Evolutionary conservation across 2,888 invertebrate genomes (phyloP), one percentile per base, ranked within the genome.

Genomic region (Autographa gamma): DNA sequence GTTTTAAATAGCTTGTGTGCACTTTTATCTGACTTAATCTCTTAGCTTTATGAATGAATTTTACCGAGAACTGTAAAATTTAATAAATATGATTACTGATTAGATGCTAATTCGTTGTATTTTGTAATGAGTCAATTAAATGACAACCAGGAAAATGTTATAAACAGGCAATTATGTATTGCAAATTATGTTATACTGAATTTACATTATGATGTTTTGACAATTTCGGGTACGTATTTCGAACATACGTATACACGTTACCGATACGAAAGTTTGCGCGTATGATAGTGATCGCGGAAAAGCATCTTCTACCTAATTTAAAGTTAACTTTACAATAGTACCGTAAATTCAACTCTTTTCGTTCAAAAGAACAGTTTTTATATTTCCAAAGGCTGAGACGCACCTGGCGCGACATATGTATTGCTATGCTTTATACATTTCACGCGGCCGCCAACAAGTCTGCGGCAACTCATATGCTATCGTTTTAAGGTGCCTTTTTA

Each of bases 1-100:
- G 48, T 48, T 48, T 48, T n/a, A 48, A 48, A n/a, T n/a, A 48
- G n/a, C n/a, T n/a, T 48, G 48, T n/a, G n/a, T 43, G 14, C 43
- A 48, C n/a, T 48, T 48, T 48, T 48, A 48, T 48, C 48, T 48
- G 6, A 48, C 16, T 14, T 1, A 48, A 48, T 48, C n/a, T n/a
- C 6, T 7, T 48, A n/a, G 48, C 48, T n/a, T n/a, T n/a, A 7
- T 48, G 5, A 16, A 43, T 16, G 14, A 41, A 41, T 4, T 16
- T 43, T 43, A 43, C 43, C 14, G 14, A 14, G 43, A 43, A 43
- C 6, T 43, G 11, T 25, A 34, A 34, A 6, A 6, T 43, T 43
- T 43, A 43, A 14, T 43, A 43, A 6, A 43, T 16, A 43, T 34
- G 5, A 16, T 43, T 16, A 16, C 5, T 43, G 3, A 6, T 14